These are phyloP conservation scores for Aegotheles bennettii DNA, from an alignment of 2,113 vertebrate genomes.

Conservation along the genomic window DNA sequence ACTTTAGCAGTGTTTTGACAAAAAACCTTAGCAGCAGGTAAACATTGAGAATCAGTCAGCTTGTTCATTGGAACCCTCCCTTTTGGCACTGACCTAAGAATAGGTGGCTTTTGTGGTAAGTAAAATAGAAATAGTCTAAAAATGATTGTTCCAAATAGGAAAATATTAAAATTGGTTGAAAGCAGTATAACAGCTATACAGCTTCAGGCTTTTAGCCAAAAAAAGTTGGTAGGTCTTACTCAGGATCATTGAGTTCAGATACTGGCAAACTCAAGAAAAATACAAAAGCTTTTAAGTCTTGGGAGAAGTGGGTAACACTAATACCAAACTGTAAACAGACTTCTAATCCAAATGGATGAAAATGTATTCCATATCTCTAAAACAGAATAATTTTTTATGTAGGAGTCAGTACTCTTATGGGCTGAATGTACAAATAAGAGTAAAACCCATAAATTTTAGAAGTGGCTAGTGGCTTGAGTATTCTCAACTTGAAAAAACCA, in stretches of 20 bases:
- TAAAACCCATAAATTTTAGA: background rate
- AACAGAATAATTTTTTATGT: background rate
- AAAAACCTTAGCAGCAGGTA: background rate
- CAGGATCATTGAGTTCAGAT: background rate
- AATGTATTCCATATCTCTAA: background rate
- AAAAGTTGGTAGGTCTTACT: background rate
- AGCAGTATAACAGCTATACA: background rate
- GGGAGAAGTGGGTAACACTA: background rate
- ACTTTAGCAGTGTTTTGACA: background rate
- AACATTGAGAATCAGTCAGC: background rate
- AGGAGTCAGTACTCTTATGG: background rate
- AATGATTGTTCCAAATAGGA: background rate
- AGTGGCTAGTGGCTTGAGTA: background rate
- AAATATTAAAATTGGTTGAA: background rate
- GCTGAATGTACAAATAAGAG: background rate
- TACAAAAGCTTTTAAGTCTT: background rate
- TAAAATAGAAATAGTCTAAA: background rate
- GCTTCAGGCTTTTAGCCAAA: background rate
- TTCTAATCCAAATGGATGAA: background rate
- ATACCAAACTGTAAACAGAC: slow-evolving; percentile 6
- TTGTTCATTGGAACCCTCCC: background rate
- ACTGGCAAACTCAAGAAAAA: slow-evolving; percentile 22
- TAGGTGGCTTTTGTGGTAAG: background rate
- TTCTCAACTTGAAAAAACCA: background rate
- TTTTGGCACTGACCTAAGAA: background rate